Evolutionary conservation across 64 coral and sea anemone species (phyloP).

Genomic region (Stylophora pistillata): DNA sequence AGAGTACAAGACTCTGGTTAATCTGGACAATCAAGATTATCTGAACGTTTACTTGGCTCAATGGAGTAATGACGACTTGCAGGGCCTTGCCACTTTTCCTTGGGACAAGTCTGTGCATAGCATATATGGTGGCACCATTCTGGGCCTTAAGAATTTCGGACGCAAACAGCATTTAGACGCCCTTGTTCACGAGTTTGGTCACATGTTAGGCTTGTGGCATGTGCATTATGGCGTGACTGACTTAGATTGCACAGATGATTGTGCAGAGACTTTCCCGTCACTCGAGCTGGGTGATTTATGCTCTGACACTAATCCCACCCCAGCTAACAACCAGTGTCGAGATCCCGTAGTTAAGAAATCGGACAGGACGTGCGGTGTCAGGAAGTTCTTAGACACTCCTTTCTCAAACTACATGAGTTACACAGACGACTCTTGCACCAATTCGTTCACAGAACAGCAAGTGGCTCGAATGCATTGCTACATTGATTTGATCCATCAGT

Average conservation of each 20-base stretch:
- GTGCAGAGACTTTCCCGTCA: conserved; percentile 85
- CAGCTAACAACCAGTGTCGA: conserved; percentile 53
- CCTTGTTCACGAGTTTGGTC: conserved; percentile 93
- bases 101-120: conserved; percentile 89
- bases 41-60: conserved; percentile 88
- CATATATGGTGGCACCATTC: conserved; percentile 70
- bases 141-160: conserved; percentile 70
- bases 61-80: conserved; percentile 42
- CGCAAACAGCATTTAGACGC: conserved; percentile 52
- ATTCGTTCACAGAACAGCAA: conserved; percentile 88
- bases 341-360: conserved; percentile 33
- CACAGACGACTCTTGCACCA: conserved; percentile 71
- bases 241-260: conserved; percentile 76
- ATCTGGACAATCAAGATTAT: conserved; percentile 64
- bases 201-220: conserved; percentile 86
- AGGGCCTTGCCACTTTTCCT: conserved; percentile 86
- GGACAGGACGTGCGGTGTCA: conserved; percentile 45
- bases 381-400: conserved; percentile 60
- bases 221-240: conserved; percentile 86
- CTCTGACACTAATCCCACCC: conserved; percentile 92
- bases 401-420: conserved; percentile 98
- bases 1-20: conserved; percentile 76
- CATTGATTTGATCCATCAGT: conserved; percentile 84
- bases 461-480: conserved; percentile 96
- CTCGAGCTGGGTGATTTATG: conserved; percentile 95